Conservation (phyloP, 1,140 invertebrate species). For the Psix sp. region DNA sequence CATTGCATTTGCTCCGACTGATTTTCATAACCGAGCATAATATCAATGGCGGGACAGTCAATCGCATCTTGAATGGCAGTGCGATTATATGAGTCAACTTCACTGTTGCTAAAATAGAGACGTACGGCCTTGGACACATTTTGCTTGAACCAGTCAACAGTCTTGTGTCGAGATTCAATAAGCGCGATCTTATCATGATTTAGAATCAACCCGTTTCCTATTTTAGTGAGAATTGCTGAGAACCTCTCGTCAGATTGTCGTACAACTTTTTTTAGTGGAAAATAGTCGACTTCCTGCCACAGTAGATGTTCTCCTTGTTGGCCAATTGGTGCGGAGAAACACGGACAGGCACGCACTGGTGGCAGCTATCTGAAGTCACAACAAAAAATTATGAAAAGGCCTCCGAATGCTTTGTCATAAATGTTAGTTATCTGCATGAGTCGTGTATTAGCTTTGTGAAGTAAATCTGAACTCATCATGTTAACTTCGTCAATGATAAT, state of each 20-base stretch:
- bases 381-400: background rate
- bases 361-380: conserved; percentile 57
- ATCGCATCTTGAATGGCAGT: conserved; percentile 52
- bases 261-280: conserved; percentile 57
- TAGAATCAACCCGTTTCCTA: conserved; percentile 56
- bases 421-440: conserved; percentile 59
- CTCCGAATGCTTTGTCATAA: conserved; percentile 1
- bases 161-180: conserved; percentile 49
- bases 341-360: conserved; percentile 41
- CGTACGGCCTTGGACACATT: conserved; percentile 49
- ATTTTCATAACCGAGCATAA: conserved; percentile 37
- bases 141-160: conserved; percentile 16
- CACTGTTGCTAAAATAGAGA: conserved; percentile 50
- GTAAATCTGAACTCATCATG: conserved; percentile 60
- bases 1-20: conserved; percentile 27
- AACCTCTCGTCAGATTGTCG: conserved; percentile 56
- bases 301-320: conserved; percentile 19
- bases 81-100: conserved; percentile 52
- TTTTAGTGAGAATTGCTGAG: conserved; percentile 63
- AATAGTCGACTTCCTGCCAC: conserved; percentile 52
- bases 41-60: conserved; percentile 57
- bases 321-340: conserved; percentile 20
- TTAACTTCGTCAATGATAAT: conserved; percentile 69
- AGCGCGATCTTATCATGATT: conserved; percentile 31
- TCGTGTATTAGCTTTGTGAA: conserved; percentile 52